phyloP scores from a whole-genome alignment of 2,888 invertebrate species.

The Plagiodera versicolora region DNA sequence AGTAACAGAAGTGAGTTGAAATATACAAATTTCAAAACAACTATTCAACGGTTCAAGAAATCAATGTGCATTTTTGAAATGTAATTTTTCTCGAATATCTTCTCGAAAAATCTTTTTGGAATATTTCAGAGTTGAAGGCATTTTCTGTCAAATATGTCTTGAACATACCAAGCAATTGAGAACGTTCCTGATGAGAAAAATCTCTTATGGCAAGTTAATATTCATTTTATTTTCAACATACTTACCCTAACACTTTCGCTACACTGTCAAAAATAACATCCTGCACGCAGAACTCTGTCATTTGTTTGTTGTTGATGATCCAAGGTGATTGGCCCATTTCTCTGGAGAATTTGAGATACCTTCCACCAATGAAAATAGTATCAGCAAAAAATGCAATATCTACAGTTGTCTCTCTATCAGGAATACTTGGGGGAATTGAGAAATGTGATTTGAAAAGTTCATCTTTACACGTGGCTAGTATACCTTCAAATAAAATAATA shows the following conservation, averaged over 20 bases:
- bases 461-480: constrained; percentile 56
- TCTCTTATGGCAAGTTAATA: too few relatives aligned
- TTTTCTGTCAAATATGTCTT: too few relatives aligned
- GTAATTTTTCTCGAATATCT: too few relatives aligned
- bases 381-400: constrained; percentile 61
- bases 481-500: constrained; percentile 40
- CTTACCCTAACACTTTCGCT: constrained; percentile 63
- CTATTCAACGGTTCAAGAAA: too few relatives aligned
- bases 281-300: constrained; percentile 86
- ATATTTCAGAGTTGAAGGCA: too few relatives aligned
- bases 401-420: constrained; percentile 52
- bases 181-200: too few relatives aligned
- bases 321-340: constrained; percentile 92
- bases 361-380: constrained; percentile 67
- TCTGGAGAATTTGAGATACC: constrained; percentile 85
- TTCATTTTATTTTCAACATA: too few relatives aligned
- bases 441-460: constrained; percentile 58
- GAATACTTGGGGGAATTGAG: constrained; percentile 59
- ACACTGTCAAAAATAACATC: constrained; percentile 79
- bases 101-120: too few relatives aligned
- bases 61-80: too few relatives aligned
- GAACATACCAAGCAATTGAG: too few relatives aligned
- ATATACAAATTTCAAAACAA: too few relatives aligned
- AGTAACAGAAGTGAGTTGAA: too few relatives aligned
- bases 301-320: constrained; percentile 78